Evolutionary conservation across 2,797 vertebrate species (phyloP), one percentile per base, ranked within the genome.

Genomic region (Gymnoscopelus microlampas): DNA sequence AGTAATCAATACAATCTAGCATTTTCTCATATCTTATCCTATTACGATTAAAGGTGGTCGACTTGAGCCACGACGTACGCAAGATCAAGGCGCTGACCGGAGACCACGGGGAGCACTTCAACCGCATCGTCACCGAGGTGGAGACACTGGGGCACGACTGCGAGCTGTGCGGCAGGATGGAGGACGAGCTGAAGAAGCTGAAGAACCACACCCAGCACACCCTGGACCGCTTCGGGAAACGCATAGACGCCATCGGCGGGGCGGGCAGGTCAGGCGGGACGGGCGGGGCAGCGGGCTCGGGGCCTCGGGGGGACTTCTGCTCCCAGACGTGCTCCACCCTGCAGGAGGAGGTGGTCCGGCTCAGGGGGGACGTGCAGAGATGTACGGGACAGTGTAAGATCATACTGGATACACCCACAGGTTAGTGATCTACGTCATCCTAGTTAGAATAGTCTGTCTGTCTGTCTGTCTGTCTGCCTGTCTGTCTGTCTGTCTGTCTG

Each of bases 41-140:
- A 2, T 44, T 44, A 10, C 39, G 39, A 10, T 44, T 10, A 8
- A 8, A 91, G 91, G 92, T 97, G 39, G 79, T 87, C 26, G 87
- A 90, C 55, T 82, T 97, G 68, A 95, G 91, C 24, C 90, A 92
- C 1, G 91, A 93, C 0, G 49, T 95, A 1, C 82, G 77, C 15
- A 91, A 85, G 72, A 93, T 96, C 71, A 94, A 94, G 78, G 88
- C 80, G 29, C 53, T 93, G 49, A 93, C 92, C 0, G 92, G 94
- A 0, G 91, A 91, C 0, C 89, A 93, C 0, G 88, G 92, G 0
- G 92, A 95, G 35, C 88, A 92, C 39, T 92, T 97, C 5, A 93
- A 89, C 65, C 91, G 90, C 9, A 94, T 96, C 0, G 93, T 93
- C 0, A 60, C 88, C 1, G 87, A 91, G 89, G 83, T 95, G 13